Base-by-base conservation (phyloP, 2,113 vertebrate genomes). In the Capricornis sumatraensis region DNA sequence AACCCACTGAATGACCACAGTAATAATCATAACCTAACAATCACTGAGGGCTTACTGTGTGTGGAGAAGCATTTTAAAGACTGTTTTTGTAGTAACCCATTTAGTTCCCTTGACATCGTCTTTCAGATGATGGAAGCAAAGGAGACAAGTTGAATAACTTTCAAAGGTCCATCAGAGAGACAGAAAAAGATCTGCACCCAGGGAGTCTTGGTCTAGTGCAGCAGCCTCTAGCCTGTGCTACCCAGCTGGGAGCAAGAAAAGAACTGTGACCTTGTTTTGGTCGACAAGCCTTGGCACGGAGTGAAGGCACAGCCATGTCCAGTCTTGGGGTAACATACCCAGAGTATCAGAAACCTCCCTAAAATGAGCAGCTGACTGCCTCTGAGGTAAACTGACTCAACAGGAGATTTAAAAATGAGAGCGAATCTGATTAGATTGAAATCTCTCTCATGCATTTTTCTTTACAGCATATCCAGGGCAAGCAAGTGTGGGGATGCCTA, bases 151-250 rank as follows among this genome's bases (percentile, higher is more conserved):
- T 43, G 36, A 53, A 25, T 58, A 62, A 58, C 82, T 60, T 88
- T 21, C 3, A n/a, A 82, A 78, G 3, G 27, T 19, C 52, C 28
- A 83, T 2, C 9, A 19, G 4, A 43, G 13, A 74, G 3, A 3
- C 3, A 0, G 10, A 47, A 30, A 36, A 10, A 28, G 12, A 83
- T 30, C 9, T 36, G 14, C 13, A 87, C 28, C 6, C 7, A 86
- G 9, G 27, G 16, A 17, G 14, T 25, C 36, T 76, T 27, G 53
- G 1, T 96, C 13, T 47, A 14, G 5, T 13, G 10, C 3, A 15
- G 25, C 3, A 9, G 0, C 5, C 2, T n/a, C 17, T 14, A 45
- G 4, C 6, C 9, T 36, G 1, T 36, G 28, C 16, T 79, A 0
- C 55, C 33, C 5, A 47, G 21, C 5, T 2, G n/a, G 81, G 27